Base-by-base conservation (phyloP, 2,888 invertebrate species). In the Cataglyphis rosenhaueri region DNA sequence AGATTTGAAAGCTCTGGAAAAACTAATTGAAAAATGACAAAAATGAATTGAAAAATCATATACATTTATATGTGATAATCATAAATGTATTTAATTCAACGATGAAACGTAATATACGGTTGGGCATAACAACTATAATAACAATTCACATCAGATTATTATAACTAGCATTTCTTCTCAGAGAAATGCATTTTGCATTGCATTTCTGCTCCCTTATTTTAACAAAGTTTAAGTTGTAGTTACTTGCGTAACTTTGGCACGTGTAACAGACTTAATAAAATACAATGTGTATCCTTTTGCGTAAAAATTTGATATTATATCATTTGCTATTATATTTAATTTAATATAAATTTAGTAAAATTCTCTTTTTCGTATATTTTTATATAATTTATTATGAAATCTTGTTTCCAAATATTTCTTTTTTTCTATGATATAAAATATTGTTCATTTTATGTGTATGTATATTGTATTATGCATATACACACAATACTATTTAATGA, bases 211-310 rank as follows among this genome's bases (percentile, higher is more conserved):
- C n/a, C n/a, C 4, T n/a, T 52, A 52, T 38, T 70, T 59, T 8
- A 41, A 52, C 4, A 1, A 38, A 12, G 38, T 52, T 52, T n/a
- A 32, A 0, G 21, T 38, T 41, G n/a, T n/a, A 52, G n/a, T n/a
- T 18, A n/a, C 18, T 74, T 44, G 29, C 41, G 15, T 73, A 52
- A 61, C 29, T 73, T 73, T 59, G 8, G 57, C 35, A 59, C n/a
- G n/a, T 57, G 3, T 55, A 35, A 6, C 52, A 59, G 38, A 25
- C 41, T 73, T n/a, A 41, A 44, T 15, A 32, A 61, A 29, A 9
- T 29, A 1, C 29, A 44, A 32, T 61, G 10, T 8, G 1, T 38
- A 25, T 57, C 1, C 8, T 18, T 10, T 25, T 21, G 35, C 18
- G 15, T 38, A 15, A 44, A n/a, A 64, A 21, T 64, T 35, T 29